Percentiles rank a stretch among this genome's conserved stretches.
Evolutionary conservation across 2,888 invertebrate genomes (phyloP).

Genomic region (Bellardia bayeri): DNA sequence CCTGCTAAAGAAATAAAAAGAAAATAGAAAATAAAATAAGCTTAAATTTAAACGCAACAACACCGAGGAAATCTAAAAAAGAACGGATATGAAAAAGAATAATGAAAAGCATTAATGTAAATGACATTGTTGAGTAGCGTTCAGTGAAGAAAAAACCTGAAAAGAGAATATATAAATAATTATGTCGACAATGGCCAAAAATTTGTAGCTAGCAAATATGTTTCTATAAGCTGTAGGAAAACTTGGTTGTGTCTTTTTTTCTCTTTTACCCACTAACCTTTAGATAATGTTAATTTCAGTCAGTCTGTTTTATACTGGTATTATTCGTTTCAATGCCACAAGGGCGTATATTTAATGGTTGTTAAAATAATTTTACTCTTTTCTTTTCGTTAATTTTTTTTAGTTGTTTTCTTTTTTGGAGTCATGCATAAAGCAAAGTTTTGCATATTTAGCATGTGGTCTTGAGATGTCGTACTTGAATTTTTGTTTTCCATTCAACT

Average conservation of each 20-base stretch:
- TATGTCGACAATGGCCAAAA: background rate
- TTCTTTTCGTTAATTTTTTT: conserved; percentile 10
- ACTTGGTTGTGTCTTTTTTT: background rate
- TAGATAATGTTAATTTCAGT: conserved; percentile 52
- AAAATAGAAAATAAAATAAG: conserved; percentile 48
- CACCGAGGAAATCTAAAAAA: background rate
- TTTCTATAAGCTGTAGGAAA: background rate
- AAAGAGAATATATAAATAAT: conserved; percentile 24
- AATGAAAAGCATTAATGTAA: conserved; percentile 38
- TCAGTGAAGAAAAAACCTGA: background rate
- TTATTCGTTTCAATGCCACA: conserved; percentile 53
- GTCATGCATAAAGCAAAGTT: conserved; percentile 22
- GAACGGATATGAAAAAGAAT: conserved; percentile 45
- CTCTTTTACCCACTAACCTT: background rate
- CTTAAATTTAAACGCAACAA: conserved; percentile 28
- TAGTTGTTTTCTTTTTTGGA: background rate
- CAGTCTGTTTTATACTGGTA: conserved; percentile 27
- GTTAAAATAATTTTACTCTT: conserved; percentile 56
- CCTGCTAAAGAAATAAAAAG: background rate
- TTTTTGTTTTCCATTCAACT: conserved; percentile 4
- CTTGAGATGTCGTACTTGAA: conserved; percentile 58
- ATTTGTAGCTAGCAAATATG: background rate
- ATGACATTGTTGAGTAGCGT: conserved; percentile 37
- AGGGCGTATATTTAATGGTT: conserved; percentile 58
- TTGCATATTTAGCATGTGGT: background rate